Base-by-base conservation (phyloP, 1,140 invertebrate species). In the Micrasema longulum region DNA sequence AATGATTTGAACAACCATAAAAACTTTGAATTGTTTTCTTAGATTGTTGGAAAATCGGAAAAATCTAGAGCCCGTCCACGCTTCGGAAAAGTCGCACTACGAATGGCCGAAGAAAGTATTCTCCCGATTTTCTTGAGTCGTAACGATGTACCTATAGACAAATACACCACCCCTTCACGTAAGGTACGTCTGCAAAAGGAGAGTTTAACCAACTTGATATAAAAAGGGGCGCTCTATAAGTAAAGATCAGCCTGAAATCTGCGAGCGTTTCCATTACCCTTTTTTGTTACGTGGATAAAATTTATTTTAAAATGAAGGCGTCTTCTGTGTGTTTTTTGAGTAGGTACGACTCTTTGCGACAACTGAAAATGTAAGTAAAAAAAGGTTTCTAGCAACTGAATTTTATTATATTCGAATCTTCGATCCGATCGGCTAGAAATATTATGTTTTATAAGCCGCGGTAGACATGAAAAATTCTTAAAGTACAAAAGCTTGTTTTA, bases 101-200 rank as follows among this genome's bases (percentile, higher is more conserved):
- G 74, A 76, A 76, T 76, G 74, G 71, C 53, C 52, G 60, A 76
- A 72, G 74, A 76, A 76, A 76, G 71, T 76, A 43, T 57, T 63
- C 74, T 52, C 41, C 50, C 67, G 71, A 73, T 76, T 76, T 76
- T 76, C 74, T 76, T 73, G 16, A 57, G 53, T 66, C 70, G 62
- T 74, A 63, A 45, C 41, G 55, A 60, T 36, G 22, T 60, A 69
- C 66, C 53, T 75, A 71, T 45, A 71, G 65, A 16, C 69, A 65
- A 68, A 71, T 66, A 71, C 48, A 63, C 48, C 57, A 18, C 41
- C 69, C 36, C 43, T 64, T 35, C 53, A 35, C 43, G 7, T 14
- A 57, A 41, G 66, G 66, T 45, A 43, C 36, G 47, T 36, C 47
- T 36, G 6, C 31, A 64, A 14, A 16, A 16, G n/a, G 20, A 26